phyloP scores from a whole-genome alignment of 1,140 invertebrate genomes.

The Hylaeus volcanicus region DNA sequence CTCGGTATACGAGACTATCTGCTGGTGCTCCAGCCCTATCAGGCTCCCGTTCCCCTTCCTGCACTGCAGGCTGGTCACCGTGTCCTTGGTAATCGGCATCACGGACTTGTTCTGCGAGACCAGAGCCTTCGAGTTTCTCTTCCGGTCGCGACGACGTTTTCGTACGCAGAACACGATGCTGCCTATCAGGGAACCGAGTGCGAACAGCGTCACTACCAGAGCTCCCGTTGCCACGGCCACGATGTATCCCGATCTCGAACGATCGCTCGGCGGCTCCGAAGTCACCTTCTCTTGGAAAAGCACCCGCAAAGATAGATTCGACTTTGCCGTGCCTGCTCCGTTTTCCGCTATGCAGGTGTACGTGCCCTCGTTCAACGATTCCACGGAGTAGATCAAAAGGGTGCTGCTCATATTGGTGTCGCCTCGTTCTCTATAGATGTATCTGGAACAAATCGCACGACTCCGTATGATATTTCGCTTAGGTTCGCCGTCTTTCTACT shows the following conservation, averaged over 20 bases:
- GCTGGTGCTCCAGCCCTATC: constrained; percentile 61
- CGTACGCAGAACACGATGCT: constrained; percentile 72
- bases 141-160: constrained; percentile 68
- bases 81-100: constrained; percentile 70
- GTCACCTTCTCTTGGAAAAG: constrained; percentile 71
- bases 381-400: constrained; percentile 68
- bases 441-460: constrained; percentile 64
- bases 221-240: constrained; percentile 73
- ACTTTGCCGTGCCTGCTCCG: constrained; percentile 86
- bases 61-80: constrained; percentile 28
- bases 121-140: constrained; percentile 68
- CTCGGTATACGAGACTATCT: constrained; percentile 68
- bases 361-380: constrained; percentile 84
- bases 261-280: constrained; percentile 69
- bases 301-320: constrained; percentile 88
- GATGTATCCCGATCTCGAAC: constrained; percentile 69
- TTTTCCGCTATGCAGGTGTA: constrained; percentile 92
- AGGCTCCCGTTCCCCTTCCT: constrained; percentile 62
- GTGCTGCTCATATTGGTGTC: constrained; percentile 73
- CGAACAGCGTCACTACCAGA: constrained; percentile 72
- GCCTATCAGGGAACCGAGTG: constrained; percentile 70
- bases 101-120: constrained; percentile 71
- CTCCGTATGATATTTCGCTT: neutral
- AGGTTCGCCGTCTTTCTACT: no score
- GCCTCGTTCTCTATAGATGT: constrained; percentile 69